These are phyloP conservation scores for Mesocentrotus franciscanus DNA, from an alignment of 53 echinoderm and acorn worm species.

Conservation along the genomic window DNA sequence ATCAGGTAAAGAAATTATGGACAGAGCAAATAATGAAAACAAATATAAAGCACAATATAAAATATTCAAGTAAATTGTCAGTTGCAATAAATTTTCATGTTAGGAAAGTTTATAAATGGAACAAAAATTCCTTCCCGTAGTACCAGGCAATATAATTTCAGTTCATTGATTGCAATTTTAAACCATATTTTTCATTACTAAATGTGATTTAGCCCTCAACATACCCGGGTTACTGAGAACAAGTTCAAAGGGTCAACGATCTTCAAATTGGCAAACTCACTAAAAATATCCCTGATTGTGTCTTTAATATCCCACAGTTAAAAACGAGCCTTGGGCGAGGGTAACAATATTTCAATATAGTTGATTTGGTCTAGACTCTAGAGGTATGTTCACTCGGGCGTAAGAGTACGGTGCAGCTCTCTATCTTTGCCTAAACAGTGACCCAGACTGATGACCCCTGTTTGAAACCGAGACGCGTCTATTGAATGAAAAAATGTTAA, in stretches of 20 bases:
- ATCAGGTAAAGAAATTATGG: background rate
- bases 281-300: background rate
- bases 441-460: too few relatives aligned
- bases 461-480: too few relatives aligned
- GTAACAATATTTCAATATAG: too few relatives aligned
- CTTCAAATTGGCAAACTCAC: background rate
- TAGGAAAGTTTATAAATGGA: background rate
- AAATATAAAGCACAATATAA: background rate
- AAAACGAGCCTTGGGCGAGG: too few relatives aligned
- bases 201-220: background rate
- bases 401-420: too few relatives aligned
- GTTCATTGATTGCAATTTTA: background rate
- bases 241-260: background rate
- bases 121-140: background rate
- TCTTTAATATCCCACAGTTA: background rate
- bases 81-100: background rate
- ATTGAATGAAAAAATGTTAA: too few relatives aligned
- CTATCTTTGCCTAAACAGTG: too few relatives aligned
- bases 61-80: background rate
- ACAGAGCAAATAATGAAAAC: background rate
- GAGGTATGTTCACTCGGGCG: too few relatives aligned
- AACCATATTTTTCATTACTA: background rate
- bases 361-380: too few relatives aligned
- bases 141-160: background rate
- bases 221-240: background rate